A percentile compares a stretch with the other conserved stretches of the same genome.
Conservation (phyloP, 2,113 vertebrate genomes). For the Neomonachus schauinslandi region DNA sequence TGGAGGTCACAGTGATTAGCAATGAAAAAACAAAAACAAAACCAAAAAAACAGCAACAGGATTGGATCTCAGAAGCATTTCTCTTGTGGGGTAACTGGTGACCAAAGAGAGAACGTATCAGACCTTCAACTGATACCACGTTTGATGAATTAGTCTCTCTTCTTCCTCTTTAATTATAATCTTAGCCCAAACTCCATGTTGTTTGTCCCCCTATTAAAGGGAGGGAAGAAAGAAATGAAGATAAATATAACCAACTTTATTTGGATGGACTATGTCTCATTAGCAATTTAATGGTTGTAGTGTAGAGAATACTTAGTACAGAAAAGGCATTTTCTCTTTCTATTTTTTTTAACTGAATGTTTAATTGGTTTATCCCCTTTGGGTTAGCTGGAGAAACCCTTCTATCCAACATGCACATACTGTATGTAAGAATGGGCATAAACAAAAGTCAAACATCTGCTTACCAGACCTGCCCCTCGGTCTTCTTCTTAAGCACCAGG, state of each 20-base stretch:
- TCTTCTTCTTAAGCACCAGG: constrained; percentile 62
- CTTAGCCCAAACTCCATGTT: neutral
- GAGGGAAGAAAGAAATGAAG: neutral
- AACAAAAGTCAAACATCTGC: constrained; percentile 74
- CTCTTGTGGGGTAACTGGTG: neutral
- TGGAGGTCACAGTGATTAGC: neutral
- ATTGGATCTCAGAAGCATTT: neutral
- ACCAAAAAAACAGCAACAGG: neutral
- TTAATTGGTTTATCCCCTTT: constrained; percentile 68
- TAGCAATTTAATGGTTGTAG: constrained; percentile 52
- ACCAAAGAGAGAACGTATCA: neutral
- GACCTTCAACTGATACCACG: neutral
- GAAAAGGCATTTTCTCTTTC: constrained; percentile 42
- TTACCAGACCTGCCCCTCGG: constrained; percentile 71
- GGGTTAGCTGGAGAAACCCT: constrained; percentile 53
- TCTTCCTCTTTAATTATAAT: neutral
- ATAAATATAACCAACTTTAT: constrained; percentile 38
- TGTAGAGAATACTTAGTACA: neutral
- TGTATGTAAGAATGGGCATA: constrained; percentile 21
- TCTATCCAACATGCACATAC: neutral
- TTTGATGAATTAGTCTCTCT: constrained; percentile 28
- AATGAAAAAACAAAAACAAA: neutral
- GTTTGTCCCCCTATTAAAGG: neutral
- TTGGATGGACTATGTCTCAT: constrained; percentile 44
- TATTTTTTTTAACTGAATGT: constrained; percentile 48